Percentiles rank a stretch among this genome's conserved stretches.
phyloP scores from a whole-genome alignment of 2,888 invertebrate genomes.

The Octonoba sinensis region DNA sequence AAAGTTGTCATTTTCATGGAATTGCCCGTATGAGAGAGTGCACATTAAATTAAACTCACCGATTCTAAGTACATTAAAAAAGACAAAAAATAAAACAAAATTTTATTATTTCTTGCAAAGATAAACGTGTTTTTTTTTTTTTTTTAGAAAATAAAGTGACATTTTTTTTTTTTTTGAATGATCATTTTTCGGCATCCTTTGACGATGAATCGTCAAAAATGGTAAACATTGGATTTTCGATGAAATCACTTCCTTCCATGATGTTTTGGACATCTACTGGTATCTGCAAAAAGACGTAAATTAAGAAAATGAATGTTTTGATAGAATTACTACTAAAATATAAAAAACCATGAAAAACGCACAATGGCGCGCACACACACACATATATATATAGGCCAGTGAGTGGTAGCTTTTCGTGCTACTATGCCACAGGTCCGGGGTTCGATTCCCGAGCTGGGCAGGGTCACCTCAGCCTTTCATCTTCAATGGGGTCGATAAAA shows the following conservation, averaged over 20 bases:
- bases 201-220: slow-evolving; percentile 38
- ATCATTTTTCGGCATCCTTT: background rate
- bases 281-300: slow-evolving; percentile 11
- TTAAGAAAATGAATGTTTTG: no score
- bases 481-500: no score
- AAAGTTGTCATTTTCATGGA: background rate
- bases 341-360: no score
- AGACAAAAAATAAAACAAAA: background rate
- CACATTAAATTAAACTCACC: background rate
- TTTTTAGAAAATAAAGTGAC: background rate
- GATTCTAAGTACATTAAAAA: background rate
- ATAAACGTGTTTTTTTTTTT: background rate
- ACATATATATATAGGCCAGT: no score
- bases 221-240: slow-evolving; percentile 56
- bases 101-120: background rate
- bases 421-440: no score
- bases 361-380: no score
- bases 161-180: background rate
- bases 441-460: no score
- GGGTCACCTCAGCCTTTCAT: no score
- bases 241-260: slow-evolving; percentile 27
- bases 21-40: background rate
- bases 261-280: slow-evolving; percentile 7
- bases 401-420: no score
- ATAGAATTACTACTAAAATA: no score